Evolutionary conservation across 2,888 invertebrate genomes (phyloP).

Genomic region (Drosophila robusta): DNA sequence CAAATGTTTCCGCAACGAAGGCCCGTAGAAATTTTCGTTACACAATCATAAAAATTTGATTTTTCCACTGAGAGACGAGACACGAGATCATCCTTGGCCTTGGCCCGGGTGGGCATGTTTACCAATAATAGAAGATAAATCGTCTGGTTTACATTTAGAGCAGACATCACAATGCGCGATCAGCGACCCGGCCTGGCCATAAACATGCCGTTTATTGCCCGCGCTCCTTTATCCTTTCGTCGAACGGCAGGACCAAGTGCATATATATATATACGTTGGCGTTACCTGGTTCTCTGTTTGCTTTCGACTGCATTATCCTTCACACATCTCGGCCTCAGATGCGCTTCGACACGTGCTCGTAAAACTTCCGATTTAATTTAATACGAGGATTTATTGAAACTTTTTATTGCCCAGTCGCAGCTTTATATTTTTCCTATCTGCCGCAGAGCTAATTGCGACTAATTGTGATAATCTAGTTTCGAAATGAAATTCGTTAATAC

Average conservation of each 20-base stretch:
- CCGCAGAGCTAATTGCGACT: slow-evolving; percentile 62
- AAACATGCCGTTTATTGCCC: slow-evolving; percentile 59
- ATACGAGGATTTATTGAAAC: slow-evolving; percentile 32
- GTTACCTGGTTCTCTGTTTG: slow-evolving; percentile 44
- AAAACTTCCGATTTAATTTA: slow-evolving; percentile 44
- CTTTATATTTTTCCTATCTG: slow-evolving; percentile 2
- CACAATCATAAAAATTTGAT: slow-evolving; percentile 75
- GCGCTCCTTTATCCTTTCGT: slow-evolving; percentile 69
- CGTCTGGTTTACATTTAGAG: slow-evolving; percentile 81
- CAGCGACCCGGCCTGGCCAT: slow-evolving; percentile 61
- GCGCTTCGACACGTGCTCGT: slow-evolving; percentile 60
- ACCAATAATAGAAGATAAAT: slow-evolving; percentile 79
- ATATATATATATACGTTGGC: slow-evolving; percentile 4
- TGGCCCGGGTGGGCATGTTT: slow-evolving; percentile 69
- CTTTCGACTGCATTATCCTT: slow-evolving; percentile 12
- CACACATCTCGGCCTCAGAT: slow-evolving; percentile 17
- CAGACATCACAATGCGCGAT: slow-evolving; percentile 75
- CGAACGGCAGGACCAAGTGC: slow-evolving; percentile 39
- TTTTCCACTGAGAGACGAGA: slow-evolving; percentile 58
- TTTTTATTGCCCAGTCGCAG: slow-evolving; percentile 39
- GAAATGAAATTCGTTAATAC: slow-evolving; percentile 31
- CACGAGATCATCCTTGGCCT: slow-evolving; percentile 71
- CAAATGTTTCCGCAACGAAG: slow-evolving; percentile 77
- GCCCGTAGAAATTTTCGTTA: slow-evolving; percentile 25
- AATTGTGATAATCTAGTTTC: slow-evolving; percentile 59